Evolutionary conservation across 2,113 vertebrate genomes (phyloP).

Genomic region (Dasypus novemcinctus): DNA sequence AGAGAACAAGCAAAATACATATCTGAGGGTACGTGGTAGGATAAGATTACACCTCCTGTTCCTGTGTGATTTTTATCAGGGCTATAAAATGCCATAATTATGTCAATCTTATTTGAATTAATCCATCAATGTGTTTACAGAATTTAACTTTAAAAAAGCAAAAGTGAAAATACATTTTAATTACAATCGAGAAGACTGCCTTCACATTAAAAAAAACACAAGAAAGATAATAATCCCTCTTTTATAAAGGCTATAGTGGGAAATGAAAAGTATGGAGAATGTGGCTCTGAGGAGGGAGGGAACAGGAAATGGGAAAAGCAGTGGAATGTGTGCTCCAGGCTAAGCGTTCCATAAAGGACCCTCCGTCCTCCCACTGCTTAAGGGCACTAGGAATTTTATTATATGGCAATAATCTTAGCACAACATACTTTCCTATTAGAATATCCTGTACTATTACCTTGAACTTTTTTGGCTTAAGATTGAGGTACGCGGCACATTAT

Average conservation of each 20-base stretch:
- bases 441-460: conserved; percentile 10
- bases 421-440: conserved; percentile 31
- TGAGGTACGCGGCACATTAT: conserved; percentile 17
- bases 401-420: conserved; percentile 29
- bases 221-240: background rate
- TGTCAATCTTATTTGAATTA: conserved; percentile 55
- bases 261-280: conserved; percentile 64
- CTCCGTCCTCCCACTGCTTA: background rate
- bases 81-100: conserved; percentile 60
- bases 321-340: background rate
- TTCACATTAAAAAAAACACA: background rate
- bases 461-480: conserved; percentile 44
- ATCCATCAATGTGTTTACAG: conserved; percentile 56
- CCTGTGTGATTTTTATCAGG: conserved; percentile 72
- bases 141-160: conserved; percentile 59
- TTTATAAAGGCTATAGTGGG: conserved; percentile 4
- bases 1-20: conserved; percentile 67
- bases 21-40: background rate
- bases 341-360: background rate
- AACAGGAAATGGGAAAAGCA: background rate
- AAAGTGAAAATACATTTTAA: conserved; percentile 56
- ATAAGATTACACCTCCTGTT: conserved; percentile 66
- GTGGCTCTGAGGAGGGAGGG: background rate
- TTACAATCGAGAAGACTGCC: conserved; percentile 48
- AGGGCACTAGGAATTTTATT: conserved; percentile 17